Base-by-base conservation (phyloP, 2,797 vertebrate genomes). In the Syngnathus acus region DNA sequence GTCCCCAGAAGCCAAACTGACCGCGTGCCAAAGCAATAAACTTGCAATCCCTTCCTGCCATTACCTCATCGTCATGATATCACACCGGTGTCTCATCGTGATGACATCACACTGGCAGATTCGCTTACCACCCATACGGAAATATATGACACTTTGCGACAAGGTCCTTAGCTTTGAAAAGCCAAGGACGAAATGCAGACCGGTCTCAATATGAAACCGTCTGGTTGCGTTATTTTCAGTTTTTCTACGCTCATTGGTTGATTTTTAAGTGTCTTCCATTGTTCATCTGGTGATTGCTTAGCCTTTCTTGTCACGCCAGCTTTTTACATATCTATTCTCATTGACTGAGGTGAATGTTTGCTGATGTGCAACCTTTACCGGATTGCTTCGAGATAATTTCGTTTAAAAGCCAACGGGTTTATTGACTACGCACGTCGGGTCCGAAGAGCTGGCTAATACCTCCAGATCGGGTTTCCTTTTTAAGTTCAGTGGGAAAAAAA, bases 31-130 rank as follows among this genome's bases (percentile, higher is more conserved):
- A 84, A 85, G 82, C 84, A 86, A 82, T 90, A 89, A 90, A 89
- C 82, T 75, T 73, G 67, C 76, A 78, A 77, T 79, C 79, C 80
- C 81, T 77, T 85, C 82, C 78, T 61, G 85, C 86, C 86, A 89
- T 90, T 87, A 89, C 87, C 88, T 89, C 87, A 90, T 84, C 61
- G 83, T 85, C 73, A 89, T 90, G 88, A 88, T 86, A 87, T 88
- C 87, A 88, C 85, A 82, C 76, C 42, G 80, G 83, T 88, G 84
- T 88, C 86, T 89, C 86, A 85, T 68, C 74, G 69, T 89, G 87
- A 89, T 89, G 88, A 90, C 85, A 86, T 89, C 88, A 90, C 86
- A 26, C 75, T 54, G n/a, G 72, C 78, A 83, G 71, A 83, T 86
- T 86, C 78, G 81, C 77, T 51, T 21, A 9, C 9, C 10, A 59